Evolutionary conservation across 2,113 vertebrate species (phyloP).

Genomic region (Tetrax tetrax): DNA sequence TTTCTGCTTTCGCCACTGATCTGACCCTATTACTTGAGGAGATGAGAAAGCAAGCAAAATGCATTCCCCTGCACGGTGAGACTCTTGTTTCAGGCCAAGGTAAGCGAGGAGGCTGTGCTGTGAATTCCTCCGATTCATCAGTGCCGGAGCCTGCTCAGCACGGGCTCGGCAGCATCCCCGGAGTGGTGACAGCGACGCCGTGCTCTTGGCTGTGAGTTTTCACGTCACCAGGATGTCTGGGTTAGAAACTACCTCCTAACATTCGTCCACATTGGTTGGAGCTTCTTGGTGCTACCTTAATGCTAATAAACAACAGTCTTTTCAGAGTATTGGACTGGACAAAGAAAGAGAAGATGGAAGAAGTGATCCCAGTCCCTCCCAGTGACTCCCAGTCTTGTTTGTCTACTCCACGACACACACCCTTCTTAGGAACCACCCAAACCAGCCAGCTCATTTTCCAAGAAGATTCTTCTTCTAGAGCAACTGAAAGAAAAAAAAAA

Average conservation of each 20-base stretch:
- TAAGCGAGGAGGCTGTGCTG: neutral
- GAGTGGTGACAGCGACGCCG: fast-evolving
- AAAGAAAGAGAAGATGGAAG: neutral
- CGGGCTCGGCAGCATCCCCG: neutral
- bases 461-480: neutral
- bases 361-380: neutral
- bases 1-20: conserved; percentile 29
- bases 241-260: neutral
- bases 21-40: conserved; percentile 47
- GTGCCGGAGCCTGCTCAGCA: neutral
- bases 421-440: neutral
- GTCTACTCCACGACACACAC: fast-evolving
- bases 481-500: neutral
- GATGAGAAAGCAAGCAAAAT: conserved; percentile 2
- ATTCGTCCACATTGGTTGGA: neutral
- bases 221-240: neutral
- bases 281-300: neutral
- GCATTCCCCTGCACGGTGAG: conserved; percentile 6
- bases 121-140: neutral
- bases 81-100: neutral
- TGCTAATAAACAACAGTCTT: neutral
- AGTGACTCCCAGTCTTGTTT: neutral
- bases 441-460: neutral
- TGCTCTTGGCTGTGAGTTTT: fast-evolving
- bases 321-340: neutral